Percentiles rank a stretch among this genome's conserved stretches.
phyloP scores from a whole-genome alignment of 2,113 vertebrate species.

The Istiophorus platypterus region DNA sequence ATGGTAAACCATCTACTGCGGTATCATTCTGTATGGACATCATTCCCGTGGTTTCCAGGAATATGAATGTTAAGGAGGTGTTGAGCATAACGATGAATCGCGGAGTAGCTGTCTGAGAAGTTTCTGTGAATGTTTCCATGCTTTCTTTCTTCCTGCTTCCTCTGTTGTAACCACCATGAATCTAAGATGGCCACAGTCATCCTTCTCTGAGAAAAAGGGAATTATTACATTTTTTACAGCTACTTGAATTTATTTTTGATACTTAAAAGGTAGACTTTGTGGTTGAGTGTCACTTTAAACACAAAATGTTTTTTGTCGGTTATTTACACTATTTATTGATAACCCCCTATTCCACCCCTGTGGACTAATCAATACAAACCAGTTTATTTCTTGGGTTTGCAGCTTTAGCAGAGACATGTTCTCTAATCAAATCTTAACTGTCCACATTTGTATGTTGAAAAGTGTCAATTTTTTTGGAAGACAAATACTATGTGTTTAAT shows the following conservation, averaged over 20 bases:
- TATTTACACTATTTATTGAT: not conserved
- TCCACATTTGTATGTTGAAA: not conserved
- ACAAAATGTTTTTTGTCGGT: not conserved
- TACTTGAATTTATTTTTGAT: not conserved
- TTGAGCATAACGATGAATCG: not conserved
- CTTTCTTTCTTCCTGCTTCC: not conserved
- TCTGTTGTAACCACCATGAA: not conserved
- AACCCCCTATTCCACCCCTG: not conserved
- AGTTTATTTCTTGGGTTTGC: not conserved
- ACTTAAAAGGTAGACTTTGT: not conserved
- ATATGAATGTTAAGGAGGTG: not conserved
- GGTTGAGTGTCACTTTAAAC: not conserved
- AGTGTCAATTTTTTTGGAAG: not conserved
- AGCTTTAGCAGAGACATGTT: not conserved
- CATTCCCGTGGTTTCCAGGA: not conserved
- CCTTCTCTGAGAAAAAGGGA: not conserved
- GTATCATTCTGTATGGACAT: not conserved
- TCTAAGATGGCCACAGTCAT: not conserved
- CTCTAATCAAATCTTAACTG: not conserved
- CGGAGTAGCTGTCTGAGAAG: not conserved
- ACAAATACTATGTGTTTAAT: conserved; percentile 6
- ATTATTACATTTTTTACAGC: not conserved
- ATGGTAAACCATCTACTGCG: not conserved
- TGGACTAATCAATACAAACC: not conserved
- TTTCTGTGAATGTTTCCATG: not conserved